Percentiles rank a stretch among this genome's conserved stretches.
Evolutionary conservation across 2,113 vertebrate genomes (phyloP).

Genomic region (Chloropsis cyanopogon): DNA sequence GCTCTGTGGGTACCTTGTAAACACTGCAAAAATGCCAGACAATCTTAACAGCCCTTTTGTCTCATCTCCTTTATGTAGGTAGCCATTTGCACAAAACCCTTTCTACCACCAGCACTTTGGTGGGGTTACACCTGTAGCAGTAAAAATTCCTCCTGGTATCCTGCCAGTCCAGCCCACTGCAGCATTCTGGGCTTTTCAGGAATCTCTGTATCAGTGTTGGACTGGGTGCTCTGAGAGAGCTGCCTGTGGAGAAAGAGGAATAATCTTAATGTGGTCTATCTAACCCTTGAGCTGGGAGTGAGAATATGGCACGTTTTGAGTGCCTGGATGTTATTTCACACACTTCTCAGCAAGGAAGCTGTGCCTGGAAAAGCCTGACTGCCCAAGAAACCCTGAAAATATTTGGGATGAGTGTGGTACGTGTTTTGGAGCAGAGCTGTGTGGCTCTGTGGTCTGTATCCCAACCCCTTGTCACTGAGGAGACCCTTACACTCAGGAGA

Average conservation of each 20-base stretch:
- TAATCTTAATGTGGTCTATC: neutral
- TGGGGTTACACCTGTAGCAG: neutral
- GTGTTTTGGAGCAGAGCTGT: slow-evolving; percentile 47
- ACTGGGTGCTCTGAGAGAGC: neutral
- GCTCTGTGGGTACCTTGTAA: slow-evolving; percentile 20
- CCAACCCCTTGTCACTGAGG: slow-evolving; percentile 40
- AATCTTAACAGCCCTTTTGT: neutral
- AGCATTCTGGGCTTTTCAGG: neutral
- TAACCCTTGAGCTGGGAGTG: neutral
- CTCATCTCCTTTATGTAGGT: neutral
- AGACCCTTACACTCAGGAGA: slow-evolving; percentile 9
- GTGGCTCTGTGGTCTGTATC: slow-evolving; percentile 49
- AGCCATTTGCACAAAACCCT: neutral
- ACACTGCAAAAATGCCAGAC: neutral
- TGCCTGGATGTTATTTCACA: slow-evolving; percentile 6
- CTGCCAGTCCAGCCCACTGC: neutral
- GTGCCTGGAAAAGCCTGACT: slow-evolving; percentile 50
- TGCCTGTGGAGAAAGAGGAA: neutral
- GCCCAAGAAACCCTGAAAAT: slow-evolving; percentile 34
- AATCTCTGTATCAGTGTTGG: neutral
- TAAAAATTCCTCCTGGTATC: neutral
- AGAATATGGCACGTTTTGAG: neutral
- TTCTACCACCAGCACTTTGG: neutral
- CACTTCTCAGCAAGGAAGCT: slow-evolving; percentile 20
- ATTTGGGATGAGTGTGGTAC: slow-evolving; percentile 21